A percentile compares a stretch with the other conserved stretches of the same genome.
phyloP scores from a whole-genome alignment of 2,797 vertebrate genomes.

The Ciconia nigra region DNA sequence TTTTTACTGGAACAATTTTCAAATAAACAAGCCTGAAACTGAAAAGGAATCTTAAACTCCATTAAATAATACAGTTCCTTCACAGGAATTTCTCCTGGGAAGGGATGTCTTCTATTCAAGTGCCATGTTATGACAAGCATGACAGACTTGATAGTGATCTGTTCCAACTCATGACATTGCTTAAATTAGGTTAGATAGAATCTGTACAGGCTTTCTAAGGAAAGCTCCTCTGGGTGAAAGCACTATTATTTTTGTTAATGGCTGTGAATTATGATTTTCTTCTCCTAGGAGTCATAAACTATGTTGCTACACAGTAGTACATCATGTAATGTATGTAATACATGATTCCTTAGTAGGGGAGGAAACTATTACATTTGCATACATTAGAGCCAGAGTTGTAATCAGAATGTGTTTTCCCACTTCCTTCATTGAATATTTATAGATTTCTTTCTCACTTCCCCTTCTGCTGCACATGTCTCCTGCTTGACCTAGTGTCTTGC shows the following conservation, averaged over 20 bases:
- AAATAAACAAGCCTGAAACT: conserved; percentile 65
- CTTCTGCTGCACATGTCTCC: neutral
- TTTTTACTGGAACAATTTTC: conserved; percentile 62
- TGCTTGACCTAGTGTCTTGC: conserved; percentile 39
- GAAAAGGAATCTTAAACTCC: conserved; percentile 67
- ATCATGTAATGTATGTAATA: conserved; percentile 48
- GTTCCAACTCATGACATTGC: conserved; percentile 80
- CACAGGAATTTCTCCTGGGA: conserved; percentile 73
- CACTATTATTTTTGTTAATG: conserved; percentile 78
- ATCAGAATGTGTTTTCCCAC: neutral
- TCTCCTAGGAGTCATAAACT: conserved; percentile 59
- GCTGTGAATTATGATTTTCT: conserved; percentile 73
- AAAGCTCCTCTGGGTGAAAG: conserved; percentile 70
- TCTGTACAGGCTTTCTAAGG: conserved; percentile 68
- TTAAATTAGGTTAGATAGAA: conserved; percentile 77
- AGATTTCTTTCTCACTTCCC: neutral
- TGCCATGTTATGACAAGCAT: conserved; percentile 79
- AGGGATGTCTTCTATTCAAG: conserved; percentile 71
- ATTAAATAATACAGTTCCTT: conserved; percentile 74
- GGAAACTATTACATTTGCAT: conserved; percentile 36
- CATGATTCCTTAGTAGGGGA: conserved; percentile 12
- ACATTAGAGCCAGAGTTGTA: conserved; percentile 17
- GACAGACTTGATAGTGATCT: conserved; percentile 76
- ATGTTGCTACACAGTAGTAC: conserved; percentile 35
- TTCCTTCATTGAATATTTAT: conserved; percentile 53